A percentile compares a stretch with the other conserved stretches of the same genome.
Evolutionary conservation across 2,797 vertebrate genomes (phyloP).

Genomic region (Hoplostethus mediterraneus): DNA sequence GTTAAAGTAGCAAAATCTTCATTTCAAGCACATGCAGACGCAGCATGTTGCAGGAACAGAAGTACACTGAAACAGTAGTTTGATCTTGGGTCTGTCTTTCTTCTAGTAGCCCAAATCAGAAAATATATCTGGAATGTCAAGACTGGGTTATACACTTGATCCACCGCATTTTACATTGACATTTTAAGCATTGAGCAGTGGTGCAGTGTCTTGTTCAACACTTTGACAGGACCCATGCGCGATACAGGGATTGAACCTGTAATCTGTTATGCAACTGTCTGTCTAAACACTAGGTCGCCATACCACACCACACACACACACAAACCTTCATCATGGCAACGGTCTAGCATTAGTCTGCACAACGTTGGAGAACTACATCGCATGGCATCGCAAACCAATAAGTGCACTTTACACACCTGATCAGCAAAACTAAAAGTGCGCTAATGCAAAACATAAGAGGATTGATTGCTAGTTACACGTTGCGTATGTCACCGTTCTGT

Average conservation of each 20-base stretch:
- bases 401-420: not conserved
- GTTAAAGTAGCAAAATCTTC: too few species aligned
- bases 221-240: not conserved
- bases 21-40: too few species aligned
- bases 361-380: too few species aligned
- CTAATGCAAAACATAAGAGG: not conserved
- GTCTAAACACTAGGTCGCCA: too few species aligned
- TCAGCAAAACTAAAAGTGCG: conserved; percentile 1
- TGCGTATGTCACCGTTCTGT: too few species aligned
- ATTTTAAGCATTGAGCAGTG: not conserved
- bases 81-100: not conserved
- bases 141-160: too few species aligned
- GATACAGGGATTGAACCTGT: not conserved
- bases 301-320: too few species aligned
- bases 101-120: not conserved
- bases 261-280: not conserved
- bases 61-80: not conserved
- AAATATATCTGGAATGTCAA: not conserved
- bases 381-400: too few species aligned
- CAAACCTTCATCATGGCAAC: too few species aligned
- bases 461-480: not conserved
- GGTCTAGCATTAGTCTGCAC: too few species aligned
- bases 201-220: not conserved
- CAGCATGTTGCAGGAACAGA: too few species aligned
- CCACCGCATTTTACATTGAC: not conserved